Conservation (phyloP, 2,113 vertebrate species). For the Oncorhynchus kisutch region DNA sequence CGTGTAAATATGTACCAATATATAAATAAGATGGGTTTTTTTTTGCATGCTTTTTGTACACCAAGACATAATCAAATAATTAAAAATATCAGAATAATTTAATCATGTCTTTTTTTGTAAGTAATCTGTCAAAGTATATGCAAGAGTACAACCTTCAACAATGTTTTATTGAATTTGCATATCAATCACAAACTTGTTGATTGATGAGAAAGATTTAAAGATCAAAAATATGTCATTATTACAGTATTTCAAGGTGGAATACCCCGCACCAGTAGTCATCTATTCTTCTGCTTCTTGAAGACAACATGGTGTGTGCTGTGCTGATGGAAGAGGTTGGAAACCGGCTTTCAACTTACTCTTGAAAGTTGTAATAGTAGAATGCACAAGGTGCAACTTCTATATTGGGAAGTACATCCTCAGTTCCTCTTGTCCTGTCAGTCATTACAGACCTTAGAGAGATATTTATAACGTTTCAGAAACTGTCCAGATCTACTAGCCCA, state of each 20-base stretch:
- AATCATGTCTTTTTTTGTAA: neutral
- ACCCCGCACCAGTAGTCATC: too few species aligned
- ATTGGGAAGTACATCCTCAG: too few species aligned
- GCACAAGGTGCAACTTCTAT: too few species aligned
- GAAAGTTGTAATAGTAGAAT: too few species aligned
- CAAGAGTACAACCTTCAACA: neutral
- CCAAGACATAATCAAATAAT: constrained; percentile 54
- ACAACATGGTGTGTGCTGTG: too few species aligned
- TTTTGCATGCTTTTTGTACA: constrained; percentile 83
- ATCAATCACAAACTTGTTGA: constrained; percentile 26
- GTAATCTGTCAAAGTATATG: neutral
- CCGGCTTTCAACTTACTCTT: too few species aligned
- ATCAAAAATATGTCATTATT: neutral
- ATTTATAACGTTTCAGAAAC: too few species aligned
- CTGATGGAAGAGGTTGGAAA: too few species aligned
- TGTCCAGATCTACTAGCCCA: too few species aligned
- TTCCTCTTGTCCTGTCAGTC: too few species aligned
- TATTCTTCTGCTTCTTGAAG: too few species aligned
- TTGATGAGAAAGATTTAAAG: neutral
- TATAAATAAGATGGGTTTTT: constrained; percentile 72
- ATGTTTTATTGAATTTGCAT: constrained; percentile 38
- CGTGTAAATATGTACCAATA: constrained; percentile 79
- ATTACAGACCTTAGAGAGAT: too few species aligned
- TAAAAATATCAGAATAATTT: constrained; percentile 34
- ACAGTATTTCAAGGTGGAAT: neutral